These are phyloP conservation scores for Atherinomorus stipes DNA, from an alignment of 2,113 vertebrate species.

Conservation along the genomic window DNA sequence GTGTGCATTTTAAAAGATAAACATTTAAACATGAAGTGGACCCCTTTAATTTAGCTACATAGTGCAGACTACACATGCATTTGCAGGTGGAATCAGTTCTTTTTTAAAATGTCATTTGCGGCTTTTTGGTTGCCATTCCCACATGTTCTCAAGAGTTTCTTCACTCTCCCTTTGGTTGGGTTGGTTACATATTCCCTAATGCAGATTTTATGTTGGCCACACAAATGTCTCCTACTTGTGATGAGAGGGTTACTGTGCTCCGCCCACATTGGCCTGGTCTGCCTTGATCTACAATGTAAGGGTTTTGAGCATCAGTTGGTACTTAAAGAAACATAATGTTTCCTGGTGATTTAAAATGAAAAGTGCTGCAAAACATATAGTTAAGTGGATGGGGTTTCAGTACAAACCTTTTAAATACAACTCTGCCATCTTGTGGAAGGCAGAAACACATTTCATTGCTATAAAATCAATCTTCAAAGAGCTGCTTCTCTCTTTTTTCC, in stretches of 20 bases:
- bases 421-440: slow-evolving; percentile 65
- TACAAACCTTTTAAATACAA: slow-evolving; percentile 41
- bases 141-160: slow-evolving; percentile 40
- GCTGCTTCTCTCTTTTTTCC: background rate
- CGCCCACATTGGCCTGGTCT: slow-evolving; percentile 14
- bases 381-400: slow-evolving; percentile 2
- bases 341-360: slow-evolving; percentile 28
- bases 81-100: slow-evolving; percentile 26
- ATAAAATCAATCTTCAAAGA: background rate
- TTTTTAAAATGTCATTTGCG: slow-evolving; percentile 34
- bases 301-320: slow-evolving; percentile 34
- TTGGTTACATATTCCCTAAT: slow-evolving; percentile 40
- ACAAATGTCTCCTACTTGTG: slow-evolving; percentile 46
- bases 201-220: slow-evolving; percentile 33
- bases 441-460: background rate
- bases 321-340: slow-evolving; percentile 18
- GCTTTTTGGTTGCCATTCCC: slow-evolving; percentile 46
- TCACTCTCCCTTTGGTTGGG: slow-evolving; percentile 43
- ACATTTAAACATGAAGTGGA: background rate
- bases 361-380: slow-evolving; percentile 1
- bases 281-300: slow-evolving; percentile 45
- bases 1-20: background rate
- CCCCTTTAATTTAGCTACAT: slow-evolving; percentile 7
- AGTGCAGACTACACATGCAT: background rate
- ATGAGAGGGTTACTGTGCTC: slow-evolving; percentile 52